These are phyloP conservation scores for Casuarius casuarius DNA, from an alignment of 2,113 vertebrate genomes.

Conservation along the genomic window DNA sequence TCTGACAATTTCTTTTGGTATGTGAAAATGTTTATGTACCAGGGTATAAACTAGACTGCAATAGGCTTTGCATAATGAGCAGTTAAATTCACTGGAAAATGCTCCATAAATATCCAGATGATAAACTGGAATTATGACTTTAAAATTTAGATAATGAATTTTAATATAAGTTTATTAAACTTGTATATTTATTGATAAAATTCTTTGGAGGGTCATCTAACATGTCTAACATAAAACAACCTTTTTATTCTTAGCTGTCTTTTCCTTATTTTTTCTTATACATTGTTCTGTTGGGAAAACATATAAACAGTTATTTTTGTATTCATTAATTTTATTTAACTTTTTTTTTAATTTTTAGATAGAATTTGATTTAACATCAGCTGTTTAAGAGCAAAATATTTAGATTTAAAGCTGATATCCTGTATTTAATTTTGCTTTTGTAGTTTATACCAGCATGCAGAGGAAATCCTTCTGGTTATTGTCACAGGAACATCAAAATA, in stretches of 20 bases:
- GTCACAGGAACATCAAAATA: background rate
- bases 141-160: background rate
- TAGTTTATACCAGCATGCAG: background rate
- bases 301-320: background rate
- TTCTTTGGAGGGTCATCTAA: background rate
- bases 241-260: background rate
- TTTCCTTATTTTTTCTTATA: no score
- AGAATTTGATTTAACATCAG: background rate
- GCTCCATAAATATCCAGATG: background rate
- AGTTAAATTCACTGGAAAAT: background rate
- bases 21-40: background rate
- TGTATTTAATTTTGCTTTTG: background rate
- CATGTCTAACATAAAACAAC: background rate
- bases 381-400: background rate
- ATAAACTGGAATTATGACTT: background rate
- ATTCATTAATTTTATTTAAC: background rate
- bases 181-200: background rate
- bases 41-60: background rate
- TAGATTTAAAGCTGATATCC: background rate
- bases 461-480: background rate
- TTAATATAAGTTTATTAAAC: background rate
- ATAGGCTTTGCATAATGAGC: background rate
- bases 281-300: background rate
- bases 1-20: background rate
- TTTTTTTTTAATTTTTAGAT: background rate